A percentile compares a stretch with the other conserved stretches of the same genome.
These are phyloP conservation scores for Batillaria attramentaria DNA, from an alignment of 1,140 invertebrate genomes.

Conservation along the genomic window DNA sequence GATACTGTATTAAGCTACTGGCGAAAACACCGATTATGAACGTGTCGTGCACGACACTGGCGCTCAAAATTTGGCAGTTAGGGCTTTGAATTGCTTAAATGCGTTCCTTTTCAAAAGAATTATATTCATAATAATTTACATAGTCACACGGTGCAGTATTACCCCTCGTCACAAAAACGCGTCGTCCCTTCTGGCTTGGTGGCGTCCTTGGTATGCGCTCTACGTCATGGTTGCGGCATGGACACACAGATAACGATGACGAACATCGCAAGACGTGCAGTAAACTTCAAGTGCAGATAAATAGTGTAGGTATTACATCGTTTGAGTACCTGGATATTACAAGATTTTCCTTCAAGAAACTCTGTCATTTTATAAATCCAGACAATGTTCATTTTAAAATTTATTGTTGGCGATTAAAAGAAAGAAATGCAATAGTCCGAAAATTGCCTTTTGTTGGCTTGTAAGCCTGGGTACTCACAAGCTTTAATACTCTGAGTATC, in stretches of 20 bases:
- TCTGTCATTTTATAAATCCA: not conserved
- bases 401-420: not conserved
- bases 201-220: constrained; percentile 25
- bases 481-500: no score
- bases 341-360: not conserved
- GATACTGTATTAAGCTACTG: not conserved
- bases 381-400: not conserved
- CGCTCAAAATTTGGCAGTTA: no score
- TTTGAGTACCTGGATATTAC: not conserved
- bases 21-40: no score
- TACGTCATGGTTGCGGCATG: not conserved
- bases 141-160: not conserved
- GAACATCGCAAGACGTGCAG: not conserved
- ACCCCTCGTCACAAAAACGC: not conserved
- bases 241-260: not conserved
- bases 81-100: not conserved
- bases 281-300: not conserved
- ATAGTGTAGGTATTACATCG: not conserved
- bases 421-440: not conserved
- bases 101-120: not conserved
- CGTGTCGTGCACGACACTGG: not conserved
- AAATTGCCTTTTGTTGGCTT: no score
- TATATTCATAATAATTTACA: not conserved
- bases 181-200: not conserved
- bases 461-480: no score